phyloP scores from a whole-genome alignment of 2,797 vertebrate genomes.

The Discoglossus pictus region DNA sequence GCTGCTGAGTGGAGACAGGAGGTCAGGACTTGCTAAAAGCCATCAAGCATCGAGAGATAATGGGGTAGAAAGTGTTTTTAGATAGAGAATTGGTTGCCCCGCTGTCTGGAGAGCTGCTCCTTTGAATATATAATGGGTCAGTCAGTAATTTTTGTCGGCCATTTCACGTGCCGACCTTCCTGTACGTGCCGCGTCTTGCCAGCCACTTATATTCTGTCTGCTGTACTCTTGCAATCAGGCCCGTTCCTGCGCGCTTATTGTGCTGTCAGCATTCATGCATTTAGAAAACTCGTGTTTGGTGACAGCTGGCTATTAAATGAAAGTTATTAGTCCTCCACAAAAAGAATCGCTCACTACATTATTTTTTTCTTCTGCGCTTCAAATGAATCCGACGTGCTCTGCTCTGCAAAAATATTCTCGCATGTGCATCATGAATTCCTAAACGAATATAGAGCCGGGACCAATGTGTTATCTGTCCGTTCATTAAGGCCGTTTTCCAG shows the following conservation, averaged over 20 bases:
- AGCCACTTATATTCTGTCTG: constrained; percentile 2
- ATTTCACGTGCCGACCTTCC: constrained; percentile 13
- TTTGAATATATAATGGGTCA: constrained; percentile 20
- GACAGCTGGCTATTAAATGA: constrained; percentile 41
- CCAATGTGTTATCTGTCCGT: background rate
- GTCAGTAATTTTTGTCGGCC: background rate
- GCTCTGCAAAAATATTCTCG: background rate
- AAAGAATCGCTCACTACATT: constrained; percentile 8
- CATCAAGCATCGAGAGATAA: constrained; percentile 12
- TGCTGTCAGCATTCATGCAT: constrained; percentile 31
- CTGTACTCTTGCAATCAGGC: constrained; percentile 27
- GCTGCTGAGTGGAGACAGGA: too few species aligned
- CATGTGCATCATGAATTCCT: constrained; percentile 5
- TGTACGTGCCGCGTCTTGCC: background rate
- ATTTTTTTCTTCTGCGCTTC: constrained; percentile 3
- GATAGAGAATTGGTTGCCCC: constrained; percentile 3
- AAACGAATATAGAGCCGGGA: background rate
- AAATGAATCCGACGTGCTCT: background rate
- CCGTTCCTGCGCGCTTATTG: constrained; percentile 30
- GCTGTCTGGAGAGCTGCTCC: constrained; percentile 12
- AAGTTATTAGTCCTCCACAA: constrained; percentile 15
- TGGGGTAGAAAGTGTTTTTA: background rate
- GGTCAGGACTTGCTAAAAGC: constrained; percentile 3
- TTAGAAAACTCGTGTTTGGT: constrained; percentile 14
- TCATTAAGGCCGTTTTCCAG: constrained; percentile 12